Evolutionary conservation across 1,140 invertebrate genomes (phyloP).

Genomic region (Psix sp.): DNA sequence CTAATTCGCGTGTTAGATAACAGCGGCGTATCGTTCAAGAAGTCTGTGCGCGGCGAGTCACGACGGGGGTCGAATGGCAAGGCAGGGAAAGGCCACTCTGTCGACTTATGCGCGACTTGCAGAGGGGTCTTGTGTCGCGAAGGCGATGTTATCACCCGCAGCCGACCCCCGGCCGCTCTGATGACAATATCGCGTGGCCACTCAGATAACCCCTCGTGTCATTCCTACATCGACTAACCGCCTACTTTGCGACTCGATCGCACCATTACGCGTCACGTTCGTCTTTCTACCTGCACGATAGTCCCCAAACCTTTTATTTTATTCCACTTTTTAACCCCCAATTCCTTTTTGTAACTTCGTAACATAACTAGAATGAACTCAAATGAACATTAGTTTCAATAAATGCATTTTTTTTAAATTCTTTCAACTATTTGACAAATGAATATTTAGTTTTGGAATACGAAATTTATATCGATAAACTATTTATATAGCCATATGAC

Average conservation of each 20-base stretch:
- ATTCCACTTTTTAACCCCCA: conserved; percentile 5
- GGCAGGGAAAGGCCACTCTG: conserved; percentile 73
- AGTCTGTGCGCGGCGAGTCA: conserved; percentile 73
- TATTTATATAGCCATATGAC: too few species aligned
- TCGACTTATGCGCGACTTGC: conserved; percentile 65
- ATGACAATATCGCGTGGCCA: conserved; percentile 70
- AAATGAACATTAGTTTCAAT: too few species aligned
- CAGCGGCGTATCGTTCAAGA: conserved; percentile 70
- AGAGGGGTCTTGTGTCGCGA: conserved; percentile 43
- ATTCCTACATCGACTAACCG: conserved; percentile 73
- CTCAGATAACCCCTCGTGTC: conserved; percentile 77
- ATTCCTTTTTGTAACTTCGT: conserved; percentile 6
- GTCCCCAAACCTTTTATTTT: conserved; percentile 25
- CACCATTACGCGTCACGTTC: conserved; percentile 43
- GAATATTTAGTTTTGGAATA: too few species aligned
- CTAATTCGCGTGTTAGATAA: conserved; percentile 77
- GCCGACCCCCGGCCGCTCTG: conserved; percentile 28
- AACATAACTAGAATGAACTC: too few species aligned
- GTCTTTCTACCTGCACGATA: conserved; percentile 34
- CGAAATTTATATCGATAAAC: too few species aligned
- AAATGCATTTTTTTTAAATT: too few species aligned
- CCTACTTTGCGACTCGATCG: conserved; percentile 57
- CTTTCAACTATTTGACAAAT: too few species aligned
- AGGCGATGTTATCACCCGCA: conserved; percentile 72
- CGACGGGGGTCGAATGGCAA: conserved; percentile 60